Conservation (phyloP, 2,113 vertebrate species). For the Ophiodon elongatus region DNA sequence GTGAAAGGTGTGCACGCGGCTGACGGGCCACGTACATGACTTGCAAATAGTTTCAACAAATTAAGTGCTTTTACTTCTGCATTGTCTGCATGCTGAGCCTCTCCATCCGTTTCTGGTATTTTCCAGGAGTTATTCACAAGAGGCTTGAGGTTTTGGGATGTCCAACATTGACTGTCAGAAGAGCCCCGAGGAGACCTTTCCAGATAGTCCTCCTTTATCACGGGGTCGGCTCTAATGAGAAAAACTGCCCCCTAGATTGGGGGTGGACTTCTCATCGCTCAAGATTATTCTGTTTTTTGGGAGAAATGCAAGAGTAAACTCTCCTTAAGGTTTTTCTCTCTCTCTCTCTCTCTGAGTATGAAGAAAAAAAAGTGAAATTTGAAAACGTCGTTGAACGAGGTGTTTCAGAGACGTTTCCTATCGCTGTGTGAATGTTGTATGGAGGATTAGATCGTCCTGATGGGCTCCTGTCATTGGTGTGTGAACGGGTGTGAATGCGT, state of each 20-base stretch:
- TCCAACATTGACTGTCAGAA: neutral
- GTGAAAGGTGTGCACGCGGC: conserved; percentile 31
- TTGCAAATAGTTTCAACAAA: neutral
- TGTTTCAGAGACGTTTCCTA: too few relatives aligned
- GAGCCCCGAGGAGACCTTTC: neutral
- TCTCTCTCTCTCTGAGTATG: too few relatives aligned
- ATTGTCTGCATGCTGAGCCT: neutral
- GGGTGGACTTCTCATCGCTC: neutral
- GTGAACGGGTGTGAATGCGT: too few relatives aligned
- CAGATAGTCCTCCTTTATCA: neutral
- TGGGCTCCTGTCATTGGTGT: too few relatives aligned
- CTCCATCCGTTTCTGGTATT: neutral
- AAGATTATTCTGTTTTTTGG: neutral
- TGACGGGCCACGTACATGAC: neutral
- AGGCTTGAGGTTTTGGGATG: neutral
- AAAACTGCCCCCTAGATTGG: neutral
- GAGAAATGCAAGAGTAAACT: neutral
- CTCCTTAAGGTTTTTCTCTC: too few relatives aligned
- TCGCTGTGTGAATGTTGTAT: too few relatives aligned
- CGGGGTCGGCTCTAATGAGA: conserved; percentile 1
- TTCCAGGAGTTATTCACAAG: conserved; percentile 5
- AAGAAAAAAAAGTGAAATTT: too few relatives aligned
- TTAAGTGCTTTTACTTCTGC: neutral
- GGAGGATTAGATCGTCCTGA: too few relatives aligned
- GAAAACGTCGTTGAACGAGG: too few relatives aligned